phyloP scores from a whole-genome alignment of 2,888 invertebrate genomes.

The Habroteleia sp. region DNA sequence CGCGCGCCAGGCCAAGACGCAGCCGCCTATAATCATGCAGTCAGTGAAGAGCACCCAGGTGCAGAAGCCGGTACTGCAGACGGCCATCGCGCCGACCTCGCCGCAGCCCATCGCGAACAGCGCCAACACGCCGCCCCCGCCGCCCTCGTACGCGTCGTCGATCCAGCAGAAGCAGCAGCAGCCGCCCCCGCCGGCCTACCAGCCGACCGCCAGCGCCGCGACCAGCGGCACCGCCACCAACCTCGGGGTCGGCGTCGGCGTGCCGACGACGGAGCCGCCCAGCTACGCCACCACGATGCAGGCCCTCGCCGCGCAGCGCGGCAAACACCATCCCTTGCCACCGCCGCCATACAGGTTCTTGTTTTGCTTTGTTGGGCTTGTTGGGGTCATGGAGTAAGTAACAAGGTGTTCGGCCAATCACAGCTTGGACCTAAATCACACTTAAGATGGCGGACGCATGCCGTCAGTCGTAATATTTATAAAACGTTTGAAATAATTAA shows the following conservation, averaged over 20 bases:
- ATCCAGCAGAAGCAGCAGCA: constrained; percentile 88
- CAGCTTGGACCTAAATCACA: too few relatives aligned
- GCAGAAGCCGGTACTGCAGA: constrained; percentile 96
- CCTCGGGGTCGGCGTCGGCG: constrained; percentile 79
- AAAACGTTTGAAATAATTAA: too few relatives aligned
- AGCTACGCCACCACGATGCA: constrained; percentile 95
- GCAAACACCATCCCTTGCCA: constrained; percentile 84
- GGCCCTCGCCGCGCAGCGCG: constrained; percentile 87
- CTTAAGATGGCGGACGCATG: too few relatives aligned
- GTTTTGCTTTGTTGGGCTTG: not conserved
- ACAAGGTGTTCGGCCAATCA: too few relatives aligned
- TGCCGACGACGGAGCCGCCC: constrained; percentile 94
- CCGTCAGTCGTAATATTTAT: too few relatives aligned
- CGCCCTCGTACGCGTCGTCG: constrained; percentile 91
- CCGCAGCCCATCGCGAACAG: constrained; percentile 85
- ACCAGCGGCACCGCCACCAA: constrained; percentile 69
- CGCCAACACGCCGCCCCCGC: constrained; percentile 85
- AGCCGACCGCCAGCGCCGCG: constrained; percentile 82
- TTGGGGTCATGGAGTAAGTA: too few relatives aligned
- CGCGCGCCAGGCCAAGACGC: constrained; percentile 92
- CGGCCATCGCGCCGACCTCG: constrained; percentile 95
- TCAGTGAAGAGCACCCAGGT: constrained; percentile 97
- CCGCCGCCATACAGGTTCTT: constrained; percentile 85
- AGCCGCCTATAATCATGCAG: constrained; percentile 97
- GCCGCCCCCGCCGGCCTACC: constrained; percentile 82